phyloP scores from a whole-genome alignment of 2,888 invertebrate species.

The Rhingia rostrata region DNA sequence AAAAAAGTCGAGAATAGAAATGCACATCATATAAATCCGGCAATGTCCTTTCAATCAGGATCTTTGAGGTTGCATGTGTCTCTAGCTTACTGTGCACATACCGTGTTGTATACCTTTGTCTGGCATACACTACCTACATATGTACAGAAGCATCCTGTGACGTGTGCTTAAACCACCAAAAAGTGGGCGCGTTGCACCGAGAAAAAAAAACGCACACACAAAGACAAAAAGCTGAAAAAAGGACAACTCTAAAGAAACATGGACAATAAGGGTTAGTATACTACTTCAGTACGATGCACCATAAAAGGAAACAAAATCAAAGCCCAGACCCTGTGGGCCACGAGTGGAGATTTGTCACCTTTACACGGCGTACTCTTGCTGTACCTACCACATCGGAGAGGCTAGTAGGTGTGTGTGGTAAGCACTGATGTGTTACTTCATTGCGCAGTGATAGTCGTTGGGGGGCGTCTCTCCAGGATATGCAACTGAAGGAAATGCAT shows the following conservation, averaged over 20 bases:
- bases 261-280: conserved; percentile 73
- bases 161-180: conserved; percentile 67
- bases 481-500: conserved; percentile 65
- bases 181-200: conserved; percentile 69
- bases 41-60: conserved; percentile 73
- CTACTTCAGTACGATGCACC: conserved; percentile 72
- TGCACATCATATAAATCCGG: conserved; percentile 57
- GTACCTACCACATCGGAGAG: conserved; percentile 39
- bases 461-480: conserved; percentile 68
- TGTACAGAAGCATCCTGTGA: conserved; percentile 46
- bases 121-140: conserved; percentile 1
- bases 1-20: conserved; percentile 31
- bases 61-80: conserved; percentile 71
- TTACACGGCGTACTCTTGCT: conserved; percentile 34
- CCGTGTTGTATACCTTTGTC: conserved; percentile 28
- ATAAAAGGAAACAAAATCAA: conserved; percentile 70
- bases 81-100: conserved; percentile 20
- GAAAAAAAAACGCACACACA: conserved; percentile 11
- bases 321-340: conserved; percentile 67
- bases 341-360: conserved; percentile 67
- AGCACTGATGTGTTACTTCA: conserved; percentile 58
- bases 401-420: conserved; percentile 54
- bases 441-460: conserved; percentile 66
- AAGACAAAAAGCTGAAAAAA: conserved; percentile 19
- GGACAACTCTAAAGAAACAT: conserved; percentile 44